These are phyloP conservation scores for Perca flavescens DNA, from an alignment of 2,113 vertebrate genomes.

Conservation along the genomic window DNA sequence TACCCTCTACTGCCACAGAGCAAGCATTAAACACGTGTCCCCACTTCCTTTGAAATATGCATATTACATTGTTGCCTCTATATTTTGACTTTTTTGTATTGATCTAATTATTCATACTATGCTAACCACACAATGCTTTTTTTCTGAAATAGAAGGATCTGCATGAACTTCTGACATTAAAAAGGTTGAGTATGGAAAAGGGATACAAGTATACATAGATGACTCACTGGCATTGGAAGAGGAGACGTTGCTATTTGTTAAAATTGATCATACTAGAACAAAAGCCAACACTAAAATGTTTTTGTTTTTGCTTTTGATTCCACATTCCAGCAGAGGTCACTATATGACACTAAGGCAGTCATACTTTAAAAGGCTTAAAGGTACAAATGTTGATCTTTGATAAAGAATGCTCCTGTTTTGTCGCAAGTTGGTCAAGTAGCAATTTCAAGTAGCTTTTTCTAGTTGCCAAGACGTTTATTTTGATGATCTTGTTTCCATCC, in stretches of 20 bases:
- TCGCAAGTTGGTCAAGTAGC: neutral
- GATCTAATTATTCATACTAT: neutral
- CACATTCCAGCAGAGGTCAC: neutral
- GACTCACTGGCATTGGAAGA: neutral
- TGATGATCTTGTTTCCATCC: neutral
- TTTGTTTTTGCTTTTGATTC: neutral
- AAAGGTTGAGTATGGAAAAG: neutral
- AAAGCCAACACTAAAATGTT: neutral
- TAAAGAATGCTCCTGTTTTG: neutral
- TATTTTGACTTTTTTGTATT: neutral
- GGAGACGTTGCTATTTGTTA: neutral
- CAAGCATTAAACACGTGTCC: conserved; percentile 21
- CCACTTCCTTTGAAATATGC: neutral
- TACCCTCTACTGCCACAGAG: conserved; percentile 67
- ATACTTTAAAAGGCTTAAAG: too few relatives aligned
- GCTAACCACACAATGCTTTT: too few relatives aligned
- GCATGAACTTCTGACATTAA: neutral
- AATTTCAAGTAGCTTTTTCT: too few relatives aligned
- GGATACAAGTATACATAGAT: neutral
- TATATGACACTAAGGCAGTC: neutral
- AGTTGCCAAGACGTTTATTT: neutral
- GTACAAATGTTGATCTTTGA: neutral
- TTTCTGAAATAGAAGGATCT: neutral
- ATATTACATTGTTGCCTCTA: neutral
- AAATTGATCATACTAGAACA: neutral